Percentiles rank a stretch among this genome's conserved stretches.
Evolutionary conservation across 1,140 invertebrate genomes (phyloP).

Genomic region (Ylistrum balloti): DNA sequence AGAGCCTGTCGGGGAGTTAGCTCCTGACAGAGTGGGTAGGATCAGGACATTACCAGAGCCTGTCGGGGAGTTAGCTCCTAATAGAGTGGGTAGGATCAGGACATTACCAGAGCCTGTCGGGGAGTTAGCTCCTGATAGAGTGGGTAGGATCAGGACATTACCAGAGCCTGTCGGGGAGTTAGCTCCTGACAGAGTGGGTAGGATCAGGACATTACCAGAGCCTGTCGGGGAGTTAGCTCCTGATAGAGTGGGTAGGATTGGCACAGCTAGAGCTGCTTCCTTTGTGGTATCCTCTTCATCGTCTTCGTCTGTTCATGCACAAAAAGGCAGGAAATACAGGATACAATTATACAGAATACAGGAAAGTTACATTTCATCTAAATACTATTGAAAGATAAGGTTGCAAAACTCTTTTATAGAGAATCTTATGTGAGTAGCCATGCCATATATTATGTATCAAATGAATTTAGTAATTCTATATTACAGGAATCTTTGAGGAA

Average conservation of each 20-base stretch:
- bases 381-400: too few species aligned
- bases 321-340: neutral
- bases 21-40: neutral
- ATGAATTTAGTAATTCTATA: too few species aligned
- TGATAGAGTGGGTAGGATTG: neutral
- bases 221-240: slow-evolving; percentile 23
- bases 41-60: slow-evolving; percentile 25
- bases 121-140: slow-evolving; percentile 31
- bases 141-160: too few species aligned
- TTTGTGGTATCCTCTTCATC: neutral
- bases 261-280: neutral
- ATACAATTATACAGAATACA: neutral
- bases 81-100: neutral
- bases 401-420: too few species aligned
- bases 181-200: neutral
- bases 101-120: neutral
- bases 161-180: slow-evolving; percentile 2
- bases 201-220: neutral
- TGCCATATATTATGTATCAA: too few species aligned
- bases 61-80: slow-evolving; percentile 9
- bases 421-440: too few species aligned
- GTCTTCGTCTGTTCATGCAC: slow-evolving; percentile 21
- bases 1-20: slow-evolving; percentile 45
- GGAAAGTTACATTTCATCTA: too few species aligned
- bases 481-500: too few species aligned